phyloP scores from a whole-genome alignment of 2,797 vertebrate genomes.

The Crossoptilon crossoptilon region DNA sequence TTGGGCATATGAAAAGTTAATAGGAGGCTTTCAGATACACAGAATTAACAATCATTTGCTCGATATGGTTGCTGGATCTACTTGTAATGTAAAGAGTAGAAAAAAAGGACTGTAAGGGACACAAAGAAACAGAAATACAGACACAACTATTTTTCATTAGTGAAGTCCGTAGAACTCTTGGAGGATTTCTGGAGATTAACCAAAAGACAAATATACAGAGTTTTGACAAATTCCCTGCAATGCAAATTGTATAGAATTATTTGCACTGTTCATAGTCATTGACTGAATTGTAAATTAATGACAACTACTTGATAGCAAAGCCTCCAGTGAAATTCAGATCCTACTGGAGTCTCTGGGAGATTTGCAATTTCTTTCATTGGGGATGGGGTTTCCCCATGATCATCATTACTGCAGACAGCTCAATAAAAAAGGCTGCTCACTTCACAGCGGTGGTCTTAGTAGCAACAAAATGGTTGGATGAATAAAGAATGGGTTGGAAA shows the following conservation, averaged over 20 bases:
- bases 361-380: slow-evolving; percentile 26
- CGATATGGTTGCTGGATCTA: neutral
- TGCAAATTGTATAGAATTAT: slow-evolving; percentile 5
- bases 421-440: slow-evolving; percentile 40
- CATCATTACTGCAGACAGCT: slow-evolving; percentile 62
- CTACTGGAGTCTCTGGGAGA: slow-evolving; percentile 9
- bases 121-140: neutral
- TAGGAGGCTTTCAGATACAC: neutral
- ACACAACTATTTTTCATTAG: neutral
- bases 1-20: neutral
- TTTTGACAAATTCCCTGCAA: slow-evolving; percentile 38
- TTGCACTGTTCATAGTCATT: slow-evolving; percentile 6
- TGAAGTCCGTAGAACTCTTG: neutral
- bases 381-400: slow-evolving; percentile 30
- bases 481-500: slow-evolving; percentile 52
- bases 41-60: neutral
- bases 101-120: neutral
- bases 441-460: slow-evolving; percentile 52
- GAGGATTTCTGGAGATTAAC: neutral
- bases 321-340: slow-evolving; percentile 1
- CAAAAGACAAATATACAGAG: neutral
- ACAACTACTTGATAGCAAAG: neutral
- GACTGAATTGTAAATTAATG: slow-evolving; percentile 24
- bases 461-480: slow-evolving; percentile 52
- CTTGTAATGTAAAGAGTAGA: neutral